Base-by-base conservation (phyloP, 2,113 vertebrate genomes). In the Phalacrocorax brasilianus region DNA sequence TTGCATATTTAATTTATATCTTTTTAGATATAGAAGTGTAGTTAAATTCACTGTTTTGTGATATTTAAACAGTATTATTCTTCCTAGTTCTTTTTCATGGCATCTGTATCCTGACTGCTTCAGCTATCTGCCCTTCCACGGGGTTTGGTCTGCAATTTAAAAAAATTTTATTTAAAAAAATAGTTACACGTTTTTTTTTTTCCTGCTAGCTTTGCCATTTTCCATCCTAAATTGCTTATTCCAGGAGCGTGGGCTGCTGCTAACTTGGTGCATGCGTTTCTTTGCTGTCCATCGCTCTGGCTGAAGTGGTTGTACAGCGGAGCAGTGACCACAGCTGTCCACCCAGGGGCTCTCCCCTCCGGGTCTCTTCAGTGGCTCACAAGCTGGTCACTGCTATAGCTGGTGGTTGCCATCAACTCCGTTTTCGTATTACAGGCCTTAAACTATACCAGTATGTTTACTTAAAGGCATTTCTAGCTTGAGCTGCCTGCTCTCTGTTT, bases 241-340 rank as follows among this genome's bases (percentile, higher is more conserved):
- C 7, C 11, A 17, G 42, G 32, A 22, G 28, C 0, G 0, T 42
- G n/a, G 21, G 53, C 47, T 76, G 75, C 56, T 67, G 66, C 52
- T 27, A 6, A 33, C 14, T 1, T 0, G 0, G 18, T 45, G 52
- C 24, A 8, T 0, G 3, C 13, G 38, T 6, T 8, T 38, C 28
- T 73, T 68, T 53, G 74, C 50, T 67, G 81, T 47, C 53, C 9
- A 4, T 35, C 0, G 5, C 22, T 2, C 50, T 0, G 6, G 12
- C n/a, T 73, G 27, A 35, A 23, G 67, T 7, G 47, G 11, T 2
- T 1, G 0, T 6, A 2, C 3, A 65, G 67, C 0, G 0, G 21
- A 32, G 63, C 38, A 2, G 5, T 12, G 82, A 50, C n/a, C 12
- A 16, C 24, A 67, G 62, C 38, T 1, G 2, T 56, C 45, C 45